Evolutionary conservation across 1,140 invertebrate species (phyloP), one percentile per base, ranked within the genome.

Genomic region (Trigoniulus corallinus): DNA sequence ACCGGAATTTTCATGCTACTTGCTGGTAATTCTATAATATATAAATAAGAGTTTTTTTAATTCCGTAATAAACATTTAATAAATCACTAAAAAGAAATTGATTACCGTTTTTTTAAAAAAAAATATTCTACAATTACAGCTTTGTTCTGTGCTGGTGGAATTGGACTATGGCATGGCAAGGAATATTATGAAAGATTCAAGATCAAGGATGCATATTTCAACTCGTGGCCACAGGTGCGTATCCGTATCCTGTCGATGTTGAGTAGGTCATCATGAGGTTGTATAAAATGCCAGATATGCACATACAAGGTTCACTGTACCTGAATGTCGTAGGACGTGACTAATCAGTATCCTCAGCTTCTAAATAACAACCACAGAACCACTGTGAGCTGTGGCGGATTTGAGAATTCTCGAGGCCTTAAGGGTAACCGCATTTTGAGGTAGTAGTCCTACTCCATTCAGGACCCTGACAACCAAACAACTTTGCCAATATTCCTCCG

Each of bases 131-230:
- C 40, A 3, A 45, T 69, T 70, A 54, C 69, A 87, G 88, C 87
- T 71, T 64, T 93, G 39, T 67, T 93, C 53, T 81, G 84, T 53
- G 88, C 88, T 25, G 88, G 87, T 42, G 86, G 80, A 27, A 93
- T 93, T 88, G 89, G 87, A 46, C 71, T 93, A 25, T 94, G 88
- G 88, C 88, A 93, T 64, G 88, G 85, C 26, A 88, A 92, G 21
- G 88, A 93, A 66, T 93, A 91, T 67, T 93, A 88, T 61, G 88
- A 94, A 66, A 88, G 87, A 64, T 86, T 92, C 66, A 89, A 88
- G 67, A 78, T 89, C 25, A 84, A 88, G 47, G 87, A 88, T 61
- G 82, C 88, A 60, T 87, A 79, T 62, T 91, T 85, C 62, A 24
- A 20, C 18, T 44, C 42, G 42, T 94, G 89, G 88, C 86, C 78